phyloP scores from a whole-genome alignment of 30 jellyfish, hydroid and myxozoan genomes.

The Aurelia aurita complex sp. Pacific region DNA sequence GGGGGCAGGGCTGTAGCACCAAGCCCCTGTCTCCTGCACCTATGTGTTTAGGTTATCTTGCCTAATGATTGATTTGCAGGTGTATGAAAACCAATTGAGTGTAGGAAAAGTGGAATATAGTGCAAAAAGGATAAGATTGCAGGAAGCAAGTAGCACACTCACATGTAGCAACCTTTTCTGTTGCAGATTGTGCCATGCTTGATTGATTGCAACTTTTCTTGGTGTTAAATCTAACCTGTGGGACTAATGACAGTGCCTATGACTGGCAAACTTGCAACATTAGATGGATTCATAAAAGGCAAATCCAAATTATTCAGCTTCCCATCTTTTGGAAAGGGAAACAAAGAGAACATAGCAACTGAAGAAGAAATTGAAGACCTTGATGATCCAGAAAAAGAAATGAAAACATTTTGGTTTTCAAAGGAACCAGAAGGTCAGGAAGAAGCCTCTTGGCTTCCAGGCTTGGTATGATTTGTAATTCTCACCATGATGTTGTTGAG shows the following conservation, averaged over 20 bases:
- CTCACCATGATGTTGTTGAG: background rate
- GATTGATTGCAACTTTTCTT: background rate
- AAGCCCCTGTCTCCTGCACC: no score
- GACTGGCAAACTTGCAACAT: slow-evolving; percentile 58
- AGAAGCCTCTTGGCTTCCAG: slow-evolving; percentile 78
- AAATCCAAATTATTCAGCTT: background rate
- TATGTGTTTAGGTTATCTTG: no score
- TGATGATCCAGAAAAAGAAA: slow-evolving; percentile 51
- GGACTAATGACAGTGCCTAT: slow-evolving; percentile 47
- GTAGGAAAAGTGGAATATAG: no score
- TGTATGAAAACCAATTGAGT: no score
- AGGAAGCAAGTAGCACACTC: no score
- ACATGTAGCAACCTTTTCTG: no score
- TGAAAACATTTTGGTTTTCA: slow-evolving; percentile 77
- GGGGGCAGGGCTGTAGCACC: no score
- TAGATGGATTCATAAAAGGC: slow-evolving; percentile 36
- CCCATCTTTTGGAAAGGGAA: background rate
- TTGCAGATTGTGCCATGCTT: background rate
- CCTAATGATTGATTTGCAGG: no score
- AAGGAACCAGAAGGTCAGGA: slow-evolving; percentile 23
- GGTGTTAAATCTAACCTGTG: background rate
- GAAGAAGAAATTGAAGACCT: slow-evolving; percentile 13
- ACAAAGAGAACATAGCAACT: slow-evolving; percentile 20
- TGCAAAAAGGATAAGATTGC: no score
- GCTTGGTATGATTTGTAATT: slow-evolving; percentile 52